phyloP scores from a whole-genome alignment of 2,888 invertebrate genomes.

The Cyclophora punctaria region DNA sequence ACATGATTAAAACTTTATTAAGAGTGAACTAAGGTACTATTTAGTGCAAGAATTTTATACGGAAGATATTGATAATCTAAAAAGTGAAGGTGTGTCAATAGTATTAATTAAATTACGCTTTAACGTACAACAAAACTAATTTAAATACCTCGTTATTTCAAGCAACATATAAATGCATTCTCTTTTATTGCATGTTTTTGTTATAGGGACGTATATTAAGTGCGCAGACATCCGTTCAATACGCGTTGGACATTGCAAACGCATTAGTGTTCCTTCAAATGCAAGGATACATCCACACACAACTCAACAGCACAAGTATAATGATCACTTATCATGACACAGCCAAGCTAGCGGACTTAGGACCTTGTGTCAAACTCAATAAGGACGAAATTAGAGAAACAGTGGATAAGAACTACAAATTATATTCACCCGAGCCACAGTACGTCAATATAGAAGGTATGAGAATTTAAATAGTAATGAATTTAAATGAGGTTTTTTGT shows the following conservation, averaged over 20 bases:
- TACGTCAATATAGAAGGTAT: constrained; percentile 64
- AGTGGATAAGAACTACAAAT: constrained; percentile 32
- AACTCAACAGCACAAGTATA: constrained; percentile 54
- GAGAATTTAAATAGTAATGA: constrained; percentile 6
- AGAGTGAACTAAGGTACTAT: too few species aligned
- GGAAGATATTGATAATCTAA: too few species aligned
- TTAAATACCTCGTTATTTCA: too few species aligned
- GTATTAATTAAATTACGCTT: too few species aligned
- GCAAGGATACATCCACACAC: constrained; percentile 66
- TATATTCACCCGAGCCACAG: constrained; percentile 56
- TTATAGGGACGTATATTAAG: constrained; percentile 55
- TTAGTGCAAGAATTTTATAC: too few species aligned
- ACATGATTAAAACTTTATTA: too few species aligned
- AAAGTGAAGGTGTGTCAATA: too few species aligned
- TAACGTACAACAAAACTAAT: neutral
- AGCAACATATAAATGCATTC: neutral
- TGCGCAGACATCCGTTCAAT: constrained; percentile 56
- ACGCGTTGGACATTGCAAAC: constrained; percentile 58
- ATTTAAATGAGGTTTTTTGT: too few species aligned
- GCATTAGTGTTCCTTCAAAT: constrained; percentile 64
- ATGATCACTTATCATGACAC: constrained; percentile 56
- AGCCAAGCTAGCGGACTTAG: constrained; percentile 63
- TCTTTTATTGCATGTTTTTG: neutral
- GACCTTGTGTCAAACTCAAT: constrained; percentile 39
- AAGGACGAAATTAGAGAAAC: constrained; percentile 15